Conservation (phyloP, 2,113 vertebrate genomes). For the Charadrius vociferus region DNA sequence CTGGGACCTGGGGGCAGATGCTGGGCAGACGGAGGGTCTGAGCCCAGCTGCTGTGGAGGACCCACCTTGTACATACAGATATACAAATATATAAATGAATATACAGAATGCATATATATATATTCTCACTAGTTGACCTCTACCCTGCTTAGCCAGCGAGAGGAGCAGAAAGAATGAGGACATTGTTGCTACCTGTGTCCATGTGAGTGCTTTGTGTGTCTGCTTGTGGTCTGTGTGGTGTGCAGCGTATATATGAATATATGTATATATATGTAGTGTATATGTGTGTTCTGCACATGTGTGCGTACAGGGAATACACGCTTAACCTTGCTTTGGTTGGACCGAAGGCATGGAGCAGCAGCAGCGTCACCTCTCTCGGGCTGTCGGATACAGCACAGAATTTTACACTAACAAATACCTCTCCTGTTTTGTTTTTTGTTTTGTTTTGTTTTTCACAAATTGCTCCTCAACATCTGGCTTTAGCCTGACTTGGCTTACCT, state of each 20-base stretch:
- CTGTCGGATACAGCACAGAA: neutral
- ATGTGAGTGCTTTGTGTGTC: neutral
- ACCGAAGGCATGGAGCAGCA: neutral
- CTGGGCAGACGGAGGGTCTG: neutral
- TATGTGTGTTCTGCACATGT: rapidly evolving
- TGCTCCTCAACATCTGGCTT: neutral
- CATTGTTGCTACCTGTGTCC: neutral
- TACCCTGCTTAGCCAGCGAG: neutral
- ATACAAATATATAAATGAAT: neutral
- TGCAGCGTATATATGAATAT: neutral
- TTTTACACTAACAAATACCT: neutral
- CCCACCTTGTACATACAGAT: neutral
- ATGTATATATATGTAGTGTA: neutral
- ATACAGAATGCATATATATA: neutral
- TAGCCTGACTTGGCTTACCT: neutral
- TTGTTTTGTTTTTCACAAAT: neutral
- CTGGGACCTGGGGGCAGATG: neutral
- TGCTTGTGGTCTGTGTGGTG: neutral
- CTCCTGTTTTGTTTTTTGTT: neutral
- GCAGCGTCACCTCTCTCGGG: neutral
- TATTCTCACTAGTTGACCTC: neutral
- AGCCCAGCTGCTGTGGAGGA: neutral
- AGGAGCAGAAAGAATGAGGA: neutral
- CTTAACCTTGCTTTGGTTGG: neutral
- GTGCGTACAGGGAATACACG: neutral